Conservation (phyloP, 2,888 invertebrate genomes). For the Andrena haemorrhoa region DNA sequence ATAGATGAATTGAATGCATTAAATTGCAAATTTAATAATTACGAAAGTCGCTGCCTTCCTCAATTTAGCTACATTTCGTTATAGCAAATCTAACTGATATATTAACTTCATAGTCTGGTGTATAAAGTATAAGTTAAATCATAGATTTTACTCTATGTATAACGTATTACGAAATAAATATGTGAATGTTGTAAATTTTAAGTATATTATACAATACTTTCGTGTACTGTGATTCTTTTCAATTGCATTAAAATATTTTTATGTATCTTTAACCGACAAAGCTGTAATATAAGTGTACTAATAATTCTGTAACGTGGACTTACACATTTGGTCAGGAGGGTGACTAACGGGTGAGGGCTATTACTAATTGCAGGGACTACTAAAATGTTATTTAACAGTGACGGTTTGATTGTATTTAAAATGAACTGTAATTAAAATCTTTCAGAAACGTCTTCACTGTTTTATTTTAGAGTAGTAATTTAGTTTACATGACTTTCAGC, state of each 20-base stretch:
- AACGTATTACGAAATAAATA: slow-evolving; percentile 49
- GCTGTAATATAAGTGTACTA: slow-evolving; percentile 5
- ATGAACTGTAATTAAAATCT: slow-evolving; percentile 49
- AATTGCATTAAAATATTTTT: slow-evolving; percentile 16
- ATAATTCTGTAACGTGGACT: slow-evolving; percentile 18
- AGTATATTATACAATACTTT: slow-evolving; percentile 43
- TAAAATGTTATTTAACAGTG: slow-evolving; percentile 38
- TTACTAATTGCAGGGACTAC: slow-evolving; percentile 37
- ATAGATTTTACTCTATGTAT: slow-evolving; percentile 47
- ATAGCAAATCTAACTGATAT: slow-evolving; percentile 29
- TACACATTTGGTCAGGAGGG: background rate
- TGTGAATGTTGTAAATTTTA: slow-evolving; percentile 43
- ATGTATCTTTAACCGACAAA: slow-evolving; percentile 13
- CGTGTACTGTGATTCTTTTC: slow-evolving; percentile 11
- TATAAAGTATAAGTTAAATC: slow-evolving; percentile 33
- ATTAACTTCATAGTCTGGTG: slow-evolving; percentile 40
- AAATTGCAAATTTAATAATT: background rate
- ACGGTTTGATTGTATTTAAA: slow-evolving; percentile 31
- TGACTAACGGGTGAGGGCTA: slow-evolving; percentile 41
- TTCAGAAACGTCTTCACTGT: slow-evolving; percentile 44
- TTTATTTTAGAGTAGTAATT: slow-evolving; percentile 63
- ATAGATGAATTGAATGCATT: background rate
- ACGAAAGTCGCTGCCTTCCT: background rate
- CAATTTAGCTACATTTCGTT: slow-evolving; percentile 6
- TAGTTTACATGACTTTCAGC: slow-evolving; percentile 67